Evolutionary conservation across 2,888 invertebrate genomes (phyloP), one percentile per base, ranked within the genome.

Genomic region (Nomada flava): DNA sequence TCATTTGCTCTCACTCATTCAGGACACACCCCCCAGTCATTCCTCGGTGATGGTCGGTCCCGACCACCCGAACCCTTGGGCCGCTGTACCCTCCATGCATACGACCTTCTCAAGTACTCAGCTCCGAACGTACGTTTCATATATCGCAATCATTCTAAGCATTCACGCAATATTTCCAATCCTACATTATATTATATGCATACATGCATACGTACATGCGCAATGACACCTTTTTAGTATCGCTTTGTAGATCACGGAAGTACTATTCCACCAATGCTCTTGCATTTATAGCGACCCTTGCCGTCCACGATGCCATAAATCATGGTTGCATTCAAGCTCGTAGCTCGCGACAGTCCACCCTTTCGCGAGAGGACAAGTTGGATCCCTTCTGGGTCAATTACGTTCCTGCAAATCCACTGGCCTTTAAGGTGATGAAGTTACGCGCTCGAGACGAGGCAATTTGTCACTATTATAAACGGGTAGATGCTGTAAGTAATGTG

Each of bases 281-380:
- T 72, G 81, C 87, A 78, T 81, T 85, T 85, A 82, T 85, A 72
- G 85, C 73, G 73, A 77, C 73, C 78, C 90, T 86, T 84, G 82
- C 84, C 89, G 82, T 62, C 79, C 76, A 52, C 79, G 73, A 63
- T 69, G 74, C 76, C 88, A 87, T 90, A 90, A 90, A 90, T 90
- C 89, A 90, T 89, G 82, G 82, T 74, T 73, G 85, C 83, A 86
- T 90, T 88, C 86, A 84, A 84, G 63, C 82, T 82, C 82, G 64
- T 65, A 67, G 75, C 60, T 36, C 47, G 68, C 68, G 87, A 85
- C 86, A 84, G 77, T 76, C 60, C 79, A 44, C 50, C 71, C 82
- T 82, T 42, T 70, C 70, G 64, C 59, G 81, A 84, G 78, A 81
- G 81, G 75, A 59, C 73, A 67, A 77, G 73, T 71, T 62, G 84